Percentiles rank a stretch among this genome's conserved stretches.
phyloP scores from a whole-genome alignment of 2,797 vertebrate species.

The Babyrousa celebensis region DNA sequence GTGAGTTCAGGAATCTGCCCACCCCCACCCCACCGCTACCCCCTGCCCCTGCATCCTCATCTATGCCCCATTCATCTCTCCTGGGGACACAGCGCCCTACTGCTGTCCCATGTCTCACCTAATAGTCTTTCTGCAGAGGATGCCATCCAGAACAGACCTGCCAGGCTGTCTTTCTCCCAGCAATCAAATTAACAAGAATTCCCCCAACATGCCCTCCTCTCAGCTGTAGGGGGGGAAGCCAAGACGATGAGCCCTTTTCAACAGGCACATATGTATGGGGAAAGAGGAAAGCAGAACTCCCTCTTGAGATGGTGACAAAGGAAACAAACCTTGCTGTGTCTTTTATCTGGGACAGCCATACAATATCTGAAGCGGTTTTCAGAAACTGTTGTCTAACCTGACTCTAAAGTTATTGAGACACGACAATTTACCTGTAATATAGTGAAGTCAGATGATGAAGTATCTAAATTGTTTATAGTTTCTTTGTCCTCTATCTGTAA shows the following conservation, averaged over 20 bases:
- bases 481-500: constrained; percentile 91
- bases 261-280: fast-evolving
- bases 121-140: neutral
- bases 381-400: neutral
- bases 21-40: neutral
- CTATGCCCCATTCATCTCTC: neutral
- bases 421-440: constrained; percentile 90
- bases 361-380: neutral
- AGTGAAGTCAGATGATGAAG: constrained; percentile 89
- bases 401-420: constrained; percentile 15
- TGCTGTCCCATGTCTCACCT: neutral
- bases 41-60: too few relatives aligned
- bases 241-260: neutral
- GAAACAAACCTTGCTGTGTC: neutral
- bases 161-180: neutral
- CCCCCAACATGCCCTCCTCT: neutral
- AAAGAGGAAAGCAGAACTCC: neutral
- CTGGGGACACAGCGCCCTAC: fast-evolving
- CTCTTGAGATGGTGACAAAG: neutral
- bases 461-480: constrained; percentile 89
- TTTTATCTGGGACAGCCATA: neutral
- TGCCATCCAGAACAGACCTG: neutral
- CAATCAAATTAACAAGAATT: neutral
- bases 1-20: too few relatives aligned
- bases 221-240: neutral